Evolutionary conservation across 2,113 vertebrate genomes (phyloP), one percentile per base, ranked within the genome.

Genomic region (Labrus mixtus): DNA sequence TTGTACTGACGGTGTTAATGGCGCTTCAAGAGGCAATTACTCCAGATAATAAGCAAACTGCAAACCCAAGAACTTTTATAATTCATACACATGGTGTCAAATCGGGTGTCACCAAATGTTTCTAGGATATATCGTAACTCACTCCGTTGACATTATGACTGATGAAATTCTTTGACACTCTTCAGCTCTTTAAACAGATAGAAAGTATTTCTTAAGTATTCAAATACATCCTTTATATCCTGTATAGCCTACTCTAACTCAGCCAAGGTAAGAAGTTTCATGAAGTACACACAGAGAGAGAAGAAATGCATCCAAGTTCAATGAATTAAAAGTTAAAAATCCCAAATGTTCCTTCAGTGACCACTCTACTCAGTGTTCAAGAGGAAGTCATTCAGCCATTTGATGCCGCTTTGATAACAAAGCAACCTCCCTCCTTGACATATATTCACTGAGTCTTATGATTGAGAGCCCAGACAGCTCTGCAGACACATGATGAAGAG

Each of bases 131-230:
- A 7, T 39, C 7, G 37, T 8, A 39, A 10, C 71, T 76, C 22
- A 75, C 59, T 71, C 45, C 43, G 15, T 11, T 76, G 33, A 63
- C 36, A 67, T 37, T 22, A n/a, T 23, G 45, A 23, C 56, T 63
- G 61, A 41, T 41, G 39, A 56, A 60, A 77, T 60, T 64, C 68
- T 78, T 75, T 56, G 13, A 70, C 51, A 13, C 19, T 67, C 48
- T 15, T 22, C 54, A 50, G 54, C 53, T 41, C 39, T 41, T 41
- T 3, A 41, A 41, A 9, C 39, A 41, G 29, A 33, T 25, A 25
- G 25, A 33, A 33, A 2, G 29, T 33, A 33, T 41, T 10, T 41
- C 39, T 41, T 41, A 8, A 11, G 23, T 4, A 43, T 63, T 62
- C 17, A 13, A 74, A 43, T 73, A 33, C 33, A 45, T 57, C 12